A percentile compares a stretch with the other conserved stretches of the same genome.
Conservation (phyloP, 35 echinoderm and acorn worm species). For the Strongylocentrotus purpuratus region DNA sequence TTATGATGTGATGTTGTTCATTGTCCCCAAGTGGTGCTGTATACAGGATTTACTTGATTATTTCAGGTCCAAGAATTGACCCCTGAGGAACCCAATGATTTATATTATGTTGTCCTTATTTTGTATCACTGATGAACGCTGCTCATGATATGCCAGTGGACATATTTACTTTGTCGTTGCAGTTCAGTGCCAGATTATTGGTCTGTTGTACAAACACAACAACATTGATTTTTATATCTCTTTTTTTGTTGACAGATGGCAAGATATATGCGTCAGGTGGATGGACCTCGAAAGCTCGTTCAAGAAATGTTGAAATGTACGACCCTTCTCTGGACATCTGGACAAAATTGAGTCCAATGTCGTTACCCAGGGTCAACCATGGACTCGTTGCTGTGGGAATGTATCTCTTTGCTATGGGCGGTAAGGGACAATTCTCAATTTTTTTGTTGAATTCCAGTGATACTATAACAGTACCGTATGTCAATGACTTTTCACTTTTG, state of each 20-base stretch:
- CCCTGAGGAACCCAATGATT: neutral
- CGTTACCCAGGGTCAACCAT: slow-evolving; percentile 21
- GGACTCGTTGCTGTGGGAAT: slow-evolving; percentile 15
- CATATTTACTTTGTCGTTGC: neutral
- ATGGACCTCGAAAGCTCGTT: neutral
- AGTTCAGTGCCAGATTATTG: neutral
- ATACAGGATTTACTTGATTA: no score
- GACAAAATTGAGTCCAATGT: slow-evolving; percentile 12
- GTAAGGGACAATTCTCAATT: neutral
- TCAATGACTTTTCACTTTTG: neutral
- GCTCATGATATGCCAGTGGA: neutral
- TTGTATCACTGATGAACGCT: no score
- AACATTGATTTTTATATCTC: neutral
- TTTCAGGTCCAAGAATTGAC: neutral
- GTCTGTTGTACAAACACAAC: neutral
- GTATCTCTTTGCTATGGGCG: slow-evolving; percentile 38
- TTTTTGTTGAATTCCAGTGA: neutral
- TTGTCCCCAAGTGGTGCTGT: no score
- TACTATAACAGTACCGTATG: no score
- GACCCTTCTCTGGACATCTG: slow-evolving; percentile 42
- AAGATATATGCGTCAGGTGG: slow-evolving; percentile 28
- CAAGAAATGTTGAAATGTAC: slow-evolving; percentile 38
- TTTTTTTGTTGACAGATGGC: neutral
- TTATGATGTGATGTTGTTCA: no score
- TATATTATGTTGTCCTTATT: neutral